Evolutionary conservation across 2,888 invertebrate genomes (phyloP).

Genomic region (Pimpla rufipes): DNA sequence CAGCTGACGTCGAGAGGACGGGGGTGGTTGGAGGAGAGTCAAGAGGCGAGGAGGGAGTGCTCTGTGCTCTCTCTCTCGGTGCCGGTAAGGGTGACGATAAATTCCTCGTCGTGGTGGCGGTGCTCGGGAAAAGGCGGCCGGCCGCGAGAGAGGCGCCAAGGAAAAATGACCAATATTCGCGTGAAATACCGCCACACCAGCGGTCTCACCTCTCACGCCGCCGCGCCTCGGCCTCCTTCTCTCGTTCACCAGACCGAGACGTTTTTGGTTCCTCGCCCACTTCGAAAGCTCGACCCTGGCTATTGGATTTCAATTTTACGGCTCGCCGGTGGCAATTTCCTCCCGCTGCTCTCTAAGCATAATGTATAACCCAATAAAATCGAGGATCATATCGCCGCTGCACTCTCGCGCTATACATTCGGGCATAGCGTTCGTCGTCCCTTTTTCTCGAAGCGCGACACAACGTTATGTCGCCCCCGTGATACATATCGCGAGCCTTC

Average conservation of each 20-base stretch:
- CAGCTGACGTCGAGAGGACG: slow-evolving; percentile 67
- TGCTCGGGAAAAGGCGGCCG: slow-evolving; percentile 58
- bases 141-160: slow-evolving; percentile 57
- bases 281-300: slow-evolving; percentile 63
- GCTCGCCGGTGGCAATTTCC: slow-evolving; percentile 76
- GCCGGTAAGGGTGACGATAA: slow-evolving; percentile 69
- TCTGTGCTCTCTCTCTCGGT: slow-evolving; percentile 51
- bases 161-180: slow-evolving; percentile 74
- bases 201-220: slow-evolving; percentile 24
- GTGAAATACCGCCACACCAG: slow-evolving; percentile 70
- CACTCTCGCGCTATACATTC: slow-evolving; percentile 35
- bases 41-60: slow-evolving; percentile 15
- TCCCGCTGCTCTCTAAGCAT: slow-evolving; percentile 73
- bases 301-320: slow-evolving; percentile 80
- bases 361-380: slow-evolving; percentile 78
- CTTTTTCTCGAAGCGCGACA: slow-evolving; percentile 30
- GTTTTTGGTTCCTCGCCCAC: slow-evolving; percentile 70
- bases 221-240: slow-evolving; percentile 38
- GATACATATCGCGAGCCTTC: slow-evolving; percentile 38
- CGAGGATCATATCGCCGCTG: slow-evolving; percentile 72
- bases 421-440: too few relatives aligned
- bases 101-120: slow-evolving; percentile 64
- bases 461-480: slow-evolving; percentile 22
- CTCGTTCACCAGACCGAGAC: slow-evolving; percentile 64
- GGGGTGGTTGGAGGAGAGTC: slow-evolving; percentile 24